Evolutionary conservation across 2,113 vertebrate species (phyloP).

Genomic region (Casuarius casuarius): DNA sequence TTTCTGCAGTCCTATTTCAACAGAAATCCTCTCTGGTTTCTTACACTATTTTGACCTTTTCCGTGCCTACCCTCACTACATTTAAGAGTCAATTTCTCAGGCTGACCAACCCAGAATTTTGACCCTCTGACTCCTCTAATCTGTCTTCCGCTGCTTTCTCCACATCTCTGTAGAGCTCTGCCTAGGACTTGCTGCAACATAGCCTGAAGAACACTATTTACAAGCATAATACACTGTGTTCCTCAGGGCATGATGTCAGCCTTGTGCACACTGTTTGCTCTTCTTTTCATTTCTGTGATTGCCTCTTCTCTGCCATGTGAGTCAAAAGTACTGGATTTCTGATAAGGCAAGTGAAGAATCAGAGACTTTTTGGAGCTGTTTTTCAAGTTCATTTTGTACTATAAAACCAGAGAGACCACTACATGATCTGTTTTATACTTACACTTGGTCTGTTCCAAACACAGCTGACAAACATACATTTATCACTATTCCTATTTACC

Average conservation of each 20-base stretch:
- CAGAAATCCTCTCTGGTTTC: not conserved
- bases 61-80: not conserved
- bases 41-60: not conserved
- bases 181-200: not conserved
- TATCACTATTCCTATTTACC: not conserved
- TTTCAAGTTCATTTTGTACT: not conserved
- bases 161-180: not conserved
- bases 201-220: not conserved
- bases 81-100: not conserved
- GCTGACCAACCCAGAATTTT: not conserved
- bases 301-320: not conserved
- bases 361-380: not conserved
- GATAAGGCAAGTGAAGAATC: not conserved
- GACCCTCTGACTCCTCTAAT: not conserved
- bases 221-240: fast-evolving
- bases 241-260: fast-evolving
- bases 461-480: not conserved
- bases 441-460: not conserved
- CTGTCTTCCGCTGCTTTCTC: not conserved
- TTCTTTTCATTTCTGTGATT: not conserved
- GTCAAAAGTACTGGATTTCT: not conserved
- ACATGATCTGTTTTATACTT: not conserved
- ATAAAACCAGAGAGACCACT: not conserved
- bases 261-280: not conserved
- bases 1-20: not conserved